Evolutionary conservation across 2,888 invertebrate species (phyloP).

Genomic region (Cephonodes hylas): DNA sequence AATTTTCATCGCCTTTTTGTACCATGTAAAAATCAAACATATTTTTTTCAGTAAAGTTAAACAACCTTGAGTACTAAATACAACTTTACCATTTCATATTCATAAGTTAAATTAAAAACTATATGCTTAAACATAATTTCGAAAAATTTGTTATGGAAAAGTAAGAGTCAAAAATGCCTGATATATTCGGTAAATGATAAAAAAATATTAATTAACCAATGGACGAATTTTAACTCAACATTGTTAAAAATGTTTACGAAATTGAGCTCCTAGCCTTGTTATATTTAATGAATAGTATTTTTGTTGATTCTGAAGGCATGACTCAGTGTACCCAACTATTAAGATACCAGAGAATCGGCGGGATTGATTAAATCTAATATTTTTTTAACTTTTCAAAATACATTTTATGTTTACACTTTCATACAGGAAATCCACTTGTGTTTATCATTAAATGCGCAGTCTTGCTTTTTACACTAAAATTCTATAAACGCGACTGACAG

Average conservation of each 20-base stretch:
- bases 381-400: no score
- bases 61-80: neutral
- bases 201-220: neutral
- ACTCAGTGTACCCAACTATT: neutral
- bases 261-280: no score
- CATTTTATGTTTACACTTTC: neutral
- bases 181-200: neutral
- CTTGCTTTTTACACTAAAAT: no score
- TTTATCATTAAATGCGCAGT: no score
- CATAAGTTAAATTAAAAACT: no score
- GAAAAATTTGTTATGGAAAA: no score
- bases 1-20: conserved; percentile 13
- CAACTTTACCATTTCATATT: neutral
- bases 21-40: neutral
- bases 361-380: no score
- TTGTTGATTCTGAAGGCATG: neutral
- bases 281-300: neutral
- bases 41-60: neutral
- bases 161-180: neutral
- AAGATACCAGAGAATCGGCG: neutral
- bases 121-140: no score
- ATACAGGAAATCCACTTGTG: no score
- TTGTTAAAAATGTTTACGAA: no score
- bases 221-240: neutral
- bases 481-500: no score